Base-by-base conservation (phyloP, 2,888 invertebrate species). In the Drosophila kuntzei region DNA sequence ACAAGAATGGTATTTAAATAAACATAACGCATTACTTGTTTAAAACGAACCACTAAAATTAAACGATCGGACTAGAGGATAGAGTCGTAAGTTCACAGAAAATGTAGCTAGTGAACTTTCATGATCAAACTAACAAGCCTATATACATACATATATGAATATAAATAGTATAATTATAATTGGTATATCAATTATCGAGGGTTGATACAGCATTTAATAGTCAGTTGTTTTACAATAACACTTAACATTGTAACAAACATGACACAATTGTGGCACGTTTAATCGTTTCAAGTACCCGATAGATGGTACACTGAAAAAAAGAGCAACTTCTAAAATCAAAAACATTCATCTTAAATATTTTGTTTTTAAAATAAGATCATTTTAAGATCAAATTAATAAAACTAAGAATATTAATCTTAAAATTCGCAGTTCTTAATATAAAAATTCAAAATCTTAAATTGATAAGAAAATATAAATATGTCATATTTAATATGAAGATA, bases 191-290 rank as follows among this genome's bases (percentile, higher is more conserved):
- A 41, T 3, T 41, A 20, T 18, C 18, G 2, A 9, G 1, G n/a
- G 43, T 16, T 27, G 32, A 32, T 47, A 32, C 4, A 27, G 36
- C 25, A 14, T 3, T 22, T 11, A 37, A 61, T 36, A 47, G 47
- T 54, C 49, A 62, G n/a, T 12, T 32, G 11, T 18, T 18, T 9
- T 20, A 18, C 32, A 36, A 32, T 29, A 16, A 12, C 76, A 76
- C 63, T 72, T 54, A 49, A 57, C 39, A 18, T 18, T 34, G 32
- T 32, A 49, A 57, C 57, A 58, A 57, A 43, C 47, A 41, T 37
- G 39, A 37, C 53, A 37, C 36, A 57, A 57, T 34, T 69, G 50
- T 41, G 41, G 16, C 11, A 47, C 12, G 47, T 32, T 46, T 51
- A 20, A 55, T 43, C 32, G 25, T 12, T 22, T 59, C 22, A 70